phyloP scores from a whole-genome alignment of 2,888 invertebrate species.

The Drosophila meridionalis region DNA sequence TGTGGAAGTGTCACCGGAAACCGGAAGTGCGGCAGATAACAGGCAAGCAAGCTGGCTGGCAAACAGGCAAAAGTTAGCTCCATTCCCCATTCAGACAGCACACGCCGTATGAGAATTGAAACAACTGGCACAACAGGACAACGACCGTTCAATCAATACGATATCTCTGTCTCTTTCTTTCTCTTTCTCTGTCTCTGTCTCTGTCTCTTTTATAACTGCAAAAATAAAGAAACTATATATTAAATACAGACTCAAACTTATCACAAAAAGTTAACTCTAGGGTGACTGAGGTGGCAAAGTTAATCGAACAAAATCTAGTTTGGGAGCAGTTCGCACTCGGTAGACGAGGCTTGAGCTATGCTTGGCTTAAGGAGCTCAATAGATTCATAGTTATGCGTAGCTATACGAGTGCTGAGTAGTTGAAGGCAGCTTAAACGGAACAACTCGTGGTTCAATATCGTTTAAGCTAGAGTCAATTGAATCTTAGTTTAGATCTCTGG shows the following conservation, averaged over 20 bases:
- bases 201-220: background rate
- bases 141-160: conserved; percentile 20
- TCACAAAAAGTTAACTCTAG: background rate
- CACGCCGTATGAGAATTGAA: conserved; percentile 18
- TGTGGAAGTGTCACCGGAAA: conserved; percentile 74
- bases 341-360: background rate
- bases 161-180: background rate
- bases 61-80: conserved; percentile 63
- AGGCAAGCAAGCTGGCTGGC: conserved; percentile 29
- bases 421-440: background rate
- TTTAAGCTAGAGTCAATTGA: background rate
- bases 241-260: conserved; percentile 6
- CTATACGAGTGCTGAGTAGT: background rate
- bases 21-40: conserved; percentile 78
- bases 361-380: background rate
- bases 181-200: background rate
- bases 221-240: background rate
- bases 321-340: too few species aligned
- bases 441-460: too few species aligned
- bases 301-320: background rate
- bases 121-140: conserved; percentile 37
- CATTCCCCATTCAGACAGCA: conserved; percentile 29
- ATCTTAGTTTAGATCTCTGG: background rate
- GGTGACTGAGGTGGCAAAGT: background rate
- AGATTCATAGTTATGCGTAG: background rate